Base-by-base conservation (phyloP, 2,797 vertebrate genomes). In the Lepilemur septentrionalis region DNA sequence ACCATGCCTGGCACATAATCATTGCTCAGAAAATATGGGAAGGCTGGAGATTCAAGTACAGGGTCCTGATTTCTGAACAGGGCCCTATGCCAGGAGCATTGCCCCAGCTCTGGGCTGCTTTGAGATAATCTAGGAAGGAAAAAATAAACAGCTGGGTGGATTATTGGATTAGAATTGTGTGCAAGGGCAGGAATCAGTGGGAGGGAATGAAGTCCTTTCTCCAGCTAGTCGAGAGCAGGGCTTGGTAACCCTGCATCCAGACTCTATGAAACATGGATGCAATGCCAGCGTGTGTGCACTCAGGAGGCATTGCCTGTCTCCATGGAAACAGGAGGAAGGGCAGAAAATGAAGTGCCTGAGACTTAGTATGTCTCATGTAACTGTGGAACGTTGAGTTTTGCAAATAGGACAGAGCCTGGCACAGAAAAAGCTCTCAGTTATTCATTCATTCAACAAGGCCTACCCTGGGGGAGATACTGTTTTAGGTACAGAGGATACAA, bases 231-330 rank as follows among this genome's bases (percentile, higher is more conserved):
- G 20, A 28, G 11, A 30, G 43, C 55, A 43, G 50, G n/a, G 59
- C 38, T 83, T 6, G 23, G 35, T 91, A 30, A 67, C 79, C 78
- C 67, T 61, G 65, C 48, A 32, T 76, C 59, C 78, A 94, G 75
- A 84, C 35, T 72, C 78, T 94, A 12, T 46, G n/a, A 93, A 93
- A 89, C 83, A 41, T 23, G 14, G n/a, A 84, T 85, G 73, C 82
- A 85, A 41, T 9, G 63, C 52, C 63, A 46, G 43, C 46, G 28
- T 52, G 57, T 23, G 10, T 48, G 20, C 38, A n/a, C 48, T 35
- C 59, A 9, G 32, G 67, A 88, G 80, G 76, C 70, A 7, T 30
- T 14, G 5, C 28, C 41, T 73, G 7, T 97, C 88, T 90, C 96
- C 81, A 75, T 70, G 67, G 88, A 73, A 95, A 95, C 7, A 46